phyloP scores from a whole-genome alignment of 2,797 vertebrate species.

The Ctenopoma multispine region DNA sequence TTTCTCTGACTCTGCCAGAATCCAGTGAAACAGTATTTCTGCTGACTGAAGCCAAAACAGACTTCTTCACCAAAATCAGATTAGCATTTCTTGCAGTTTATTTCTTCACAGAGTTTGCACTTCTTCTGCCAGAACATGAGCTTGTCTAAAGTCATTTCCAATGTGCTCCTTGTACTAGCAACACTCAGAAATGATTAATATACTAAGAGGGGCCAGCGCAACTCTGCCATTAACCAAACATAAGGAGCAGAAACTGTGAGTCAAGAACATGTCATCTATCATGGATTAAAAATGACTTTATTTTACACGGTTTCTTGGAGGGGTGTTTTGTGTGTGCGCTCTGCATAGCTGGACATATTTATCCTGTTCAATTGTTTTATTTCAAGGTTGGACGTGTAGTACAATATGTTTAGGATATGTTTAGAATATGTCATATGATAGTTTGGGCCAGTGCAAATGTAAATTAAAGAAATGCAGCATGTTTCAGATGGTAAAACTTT shows the following conservation, averaged over 20 bases:
- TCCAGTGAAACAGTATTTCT: conserved; percentile 59
- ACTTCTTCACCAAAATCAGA: conserved; percentile 56
- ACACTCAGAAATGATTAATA: conserved; percentile 72
- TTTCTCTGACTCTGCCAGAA: conserved; percentile 25
- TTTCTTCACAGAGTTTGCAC: conserved; percentile 62
- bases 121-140: conserved; percentile 65
- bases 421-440: conserved; percentile 47
- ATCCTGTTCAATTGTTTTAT: conserved; percentile 46
- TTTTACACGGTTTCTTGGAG: conserved; percentile 48
- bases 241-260: conserved; percentile 62
- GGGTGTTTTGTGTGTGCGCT: conserved; percentile 22
- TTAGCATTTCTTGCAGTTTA: conserved; percentile 67
- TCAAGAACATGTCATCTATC: conserved; percentile 71
- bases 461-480: conserved; percentile 31
- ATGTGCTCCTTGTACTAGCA: conserved; percentile 64
- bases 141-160: conserved; percentile 64
- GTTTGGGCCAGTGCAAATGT: conserved; percentile 21
- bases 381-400: conserved; percentile 34
- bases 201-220: conserved; percentile 46
- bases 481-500: conserved; percentile 29
- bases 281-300: conserved; percentile 69
- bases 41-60: conserved; percentile 54
- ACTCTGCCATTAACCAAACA: conserved; percentile 60
- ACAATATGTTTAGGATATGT: conserved; percentile 47
- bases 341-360: conserved; percentile 35